A percentile compares a stretch with the other conserved stretches of the same genome.
Evolutionary conservation across 2,113 vertebrate species (phyloP).

Genomic region (Athene cunicularia): DNA sequence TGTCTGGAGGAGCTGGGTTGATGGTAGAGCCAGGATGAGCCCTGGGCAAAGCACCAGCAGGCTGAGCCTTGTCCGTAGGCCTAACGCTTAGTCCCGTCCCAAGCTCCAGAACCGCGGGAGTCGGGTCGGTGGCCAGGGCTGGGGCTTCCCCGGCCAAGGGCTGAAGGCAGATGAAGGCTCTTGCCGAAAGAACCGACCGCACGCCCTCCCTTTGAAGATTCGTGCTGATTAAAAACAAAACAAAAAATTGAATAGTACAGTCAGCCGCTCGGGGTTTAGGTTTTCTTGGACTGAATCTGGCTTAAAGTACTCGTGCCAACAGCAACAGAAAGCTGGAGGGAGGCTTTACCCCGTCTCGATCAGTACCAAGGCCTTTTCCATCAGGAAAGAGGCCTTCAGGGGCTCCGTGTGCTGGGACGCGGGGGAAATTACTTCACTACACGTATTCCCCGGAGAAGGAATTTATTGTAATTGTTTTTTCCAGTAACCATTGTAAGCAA

Average conservation of each 20-base stretch:
- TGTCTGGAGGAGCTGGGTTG: not conserved
- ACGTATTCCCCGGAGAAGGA: not conserved
- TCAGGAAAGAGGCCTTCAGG: not conserved
- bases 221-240: not conserved
- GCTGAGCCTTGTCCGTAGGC: not conserved
- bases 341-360: not conserved
- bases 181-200: rapidly evolving
- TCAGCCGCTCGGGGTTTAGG: not conserved
- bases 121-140: rapidly evolving
- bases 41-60: rapidly evolving
- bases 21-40: rapidly evolving
- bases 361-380: not conserved
- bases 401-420: not conserved
- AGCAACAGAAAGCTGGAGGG: not conserved
- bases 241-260: not conserved
- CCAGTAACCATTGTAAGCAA: not conserved
- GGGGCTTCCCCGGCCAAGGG: not conserved
- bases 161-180: not conserved
- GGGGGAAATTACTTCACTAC: not conserved
- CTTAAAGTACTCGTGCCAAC: not conserved
- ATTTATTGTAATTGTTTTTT: not conserved
- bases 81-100: not conserved
- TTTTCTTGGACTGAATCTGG: not conserved
- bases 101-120: not conserved
- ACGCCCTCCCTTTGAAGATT: not conserved